Conservation (phyloP, 2,797 vertebrate genomes). For the Lophius americanus region DNA sequence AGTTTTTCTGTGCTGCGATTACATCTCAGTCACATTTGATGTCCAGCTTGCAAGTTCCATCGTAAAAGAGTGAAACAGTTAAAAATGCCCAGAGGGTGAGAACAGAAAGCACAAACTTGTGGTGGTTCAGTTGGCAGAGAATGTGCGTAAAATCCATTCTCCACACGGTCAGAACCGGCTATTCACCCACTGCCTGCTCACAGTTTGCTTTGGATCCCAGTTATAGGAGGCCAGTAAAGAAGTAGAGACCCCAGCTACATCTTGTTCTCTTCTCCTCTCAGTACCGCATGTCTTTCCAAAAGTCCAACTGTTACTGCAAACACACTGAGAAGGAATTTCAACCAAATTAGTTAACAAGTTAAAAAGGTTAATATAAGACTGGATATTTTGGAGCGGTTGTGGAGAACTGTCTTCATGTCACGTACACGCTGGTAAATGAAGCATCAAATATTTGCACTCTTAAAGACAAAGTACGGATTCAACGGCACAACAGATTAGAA, state of each 20-base stretch:
- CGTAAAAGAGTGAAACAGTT: slow-evolving; percentile 42
- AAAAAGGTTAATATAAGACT: too few relatives aligned
- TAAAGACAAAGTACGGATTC: neutral
- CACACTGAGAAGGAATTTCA: slow-evolving; percentile 14
- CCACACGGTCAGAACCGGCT: slow-evolving; percentile 43
- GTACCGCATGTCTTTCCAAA: slow-evolving; percentile 24
- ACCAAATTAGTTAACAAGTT: neutral
- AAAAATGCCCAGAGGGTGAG: slow-evolving; percentile 27
- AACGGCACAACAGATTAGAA: too few relatives aligned
- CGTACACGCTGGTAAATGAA: too few relatives aligned
- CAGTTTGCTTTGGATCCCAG: slow-evolving; percentile 9
- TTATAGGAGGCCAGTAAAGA: slow-evolving; percentile 16
- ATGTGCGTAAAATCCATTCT: slow-evolving; percentile 66
- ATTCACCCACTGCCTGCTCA: slow-evolving; percentile 32
- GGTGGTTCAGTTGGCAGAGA: slow-evolving; percentile 51
- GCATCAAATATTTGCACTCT: neutral
- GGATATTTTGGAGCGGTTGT: neutral
- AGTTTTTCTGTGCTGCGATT: neutral
- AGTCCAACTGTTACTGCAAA: slow-evolving; percentile 37
- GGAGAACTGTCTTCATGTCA: neutral
- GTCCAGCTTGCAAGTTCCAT: slow-evolving; percentile 38
- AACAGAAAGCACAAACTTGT: slow-evolving; percentile 44
- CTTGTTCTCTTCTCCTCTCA: neutral
- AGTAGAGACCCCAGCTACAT: slow-evolving; percentile 14
- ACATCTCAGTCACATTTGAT: slow-evolving; percentile 43